A percentile compares a stretch with the other conserved stretches of the same genome.
Evolutionary conservation across 1,140 invertebrate species (phyloP).

Genomic region (Glossosoma conforme): DNA sequence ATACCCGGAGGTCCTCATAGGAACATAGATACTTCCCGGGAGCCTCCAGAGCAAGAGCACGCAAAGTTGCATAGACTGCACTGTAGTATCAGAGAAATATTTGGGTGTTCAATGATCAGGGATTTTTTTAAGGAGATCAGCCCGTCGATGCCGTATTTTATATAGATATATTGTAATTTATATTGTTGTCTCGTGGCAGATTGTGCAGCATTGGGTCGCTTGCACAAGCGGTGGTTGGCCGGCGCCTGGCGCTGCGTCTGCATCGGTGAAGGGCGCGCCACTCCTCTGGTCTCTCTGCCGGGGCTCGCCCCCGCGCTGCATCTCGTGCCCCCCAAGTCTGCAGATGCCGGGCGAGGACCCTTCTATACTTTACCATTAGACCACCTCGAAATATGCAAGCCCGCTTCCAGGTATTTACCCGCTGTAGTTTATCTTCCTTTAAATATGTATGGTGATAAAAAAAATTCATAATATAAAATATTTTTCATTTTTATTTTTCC

Average conservation of each 20-base stretch:
- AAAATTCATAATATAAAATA: background rate
- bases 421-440: background rate
- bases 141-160: too few species aligned
- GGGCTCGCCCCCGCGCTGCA: conserved; percentile 39
- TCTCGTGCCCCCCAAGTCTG: conserved; percentile 64
- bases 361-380: conserved; percentile 68
- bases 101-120: too few species aligned
- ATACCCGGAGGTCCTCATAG: too few species aligned
- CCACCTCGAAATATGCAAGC: conserved; percentile 78
- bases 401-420: conserved; percentile 53
- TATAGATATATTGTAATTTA: background rate
- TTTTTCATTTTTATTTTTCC: conserved; percentile 11
- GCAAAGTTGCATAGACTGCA: too few species aligned
- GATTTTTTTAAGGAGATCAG: too few species aligned
- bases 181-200: conserved; percentile 15
- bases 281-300: conserved; percentile 12
- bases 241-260: conserved; percentile 27
- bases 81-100: too few species aligned
- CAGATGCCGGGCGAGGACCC: conserved; percentile 70
- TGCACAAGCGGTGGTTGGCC: conserved; percentile 23
- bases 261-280: conserved; percentile 21
- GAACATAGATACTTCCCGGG: too few species aligned
- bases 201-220: conserved; percentile 14
- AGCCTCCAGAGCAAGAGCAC: too few species aligned
- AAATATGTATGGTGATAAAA: background rate